A percentile compares a stretch with the other conserved stretches of the same genome.
phyloP scores from a whole-genome alignment of 2,888 invertebrate genomes.

The Cephus rjabovi region DNA sequence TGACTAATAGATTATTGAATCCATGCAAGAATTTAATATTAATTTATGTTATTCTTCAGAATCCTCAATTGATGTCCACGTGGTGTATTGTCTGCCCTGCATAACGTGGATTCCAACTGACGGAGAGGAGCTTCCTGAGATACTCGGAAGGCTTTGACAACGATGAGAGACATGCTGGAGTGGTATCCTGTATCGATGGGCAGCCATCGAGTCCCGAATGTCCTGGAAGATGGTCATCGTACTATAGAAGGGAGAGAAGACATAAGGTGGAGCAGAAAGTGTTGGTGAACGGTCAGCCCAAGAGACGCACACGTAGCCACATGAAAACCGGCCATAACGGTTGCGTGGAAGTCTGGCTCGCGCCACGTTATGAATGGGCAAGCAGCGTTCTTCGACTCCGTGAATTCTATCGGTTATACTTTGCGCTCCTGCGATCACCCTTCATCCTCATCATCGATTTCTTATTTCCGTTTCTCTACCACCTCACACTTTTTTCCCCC shows the following conservation, averaged over 20 bases:
- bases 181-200: background rate
- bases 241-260: background rate
- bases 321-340: constrained; percentile 33
- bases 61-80: background rate
- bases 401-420: constrained; percentile 7
- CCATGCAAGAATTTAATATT: background rate
- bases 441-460: background rate
- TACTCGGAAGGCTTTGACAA: background rate
- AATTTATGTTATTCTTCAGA: background rate
- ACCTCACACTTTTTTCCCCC: background rate
- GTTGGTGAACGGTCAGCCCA: background rate
- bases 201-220: background rate
- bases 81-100: background rate
- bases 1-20: background rate
- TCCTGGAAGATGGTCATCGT: background rate
- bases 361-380: constrained; percentile 9
- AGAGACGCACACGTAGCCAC: constrained; percentile 42
- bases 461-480: background rate
- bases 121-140: background rate
- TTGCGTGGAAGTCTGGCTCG: constrained; percentile 22
- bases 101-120: background rate
- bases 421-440: background rate
- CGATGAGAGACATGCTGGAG: background rate
- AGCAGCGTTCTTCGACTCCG: background rate
- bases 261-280: background rate